phyloP scores from a whole-genome alignment of 2,797 vertebrate species.

The Smutsia temminckii region DNA sequence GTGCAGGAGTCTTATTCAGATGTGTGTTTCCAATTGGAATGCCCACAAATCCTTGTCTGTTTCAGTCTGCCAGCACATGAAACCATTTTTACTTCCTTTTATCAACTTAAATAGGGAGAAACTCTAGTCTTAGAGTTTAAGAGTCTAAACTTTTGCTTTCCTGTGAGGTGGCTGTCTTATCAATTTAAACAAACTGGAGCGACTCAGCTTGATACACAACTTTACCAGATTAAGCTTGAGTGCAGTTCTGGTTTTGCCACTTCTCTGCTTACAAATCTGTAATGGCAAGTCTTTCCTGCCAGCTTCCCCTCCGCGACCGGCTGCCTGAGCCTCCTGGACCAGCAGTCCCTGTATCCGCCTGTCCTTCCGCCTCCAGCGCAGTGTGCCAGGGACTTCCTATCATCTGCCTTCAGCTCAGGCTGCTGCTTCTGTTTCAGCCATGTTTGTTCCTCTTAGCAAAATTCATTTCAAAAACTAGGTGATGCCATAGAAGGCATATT shows the following conservation, averaged over 20 bases:
- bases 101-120: background rate
- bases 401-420: background rate
- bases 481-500: too few species aligned
- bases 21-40: background rate
- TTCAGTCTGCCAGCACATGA: background rate
- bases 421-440: background rate
- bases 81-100: background rate
- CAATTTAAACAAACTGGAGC: background rate
- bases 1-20: too few species aligned
- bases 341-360: background rate
- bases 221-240: background rate
- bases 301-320: fast-evolving
- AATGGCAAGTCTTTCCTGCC: background rate
- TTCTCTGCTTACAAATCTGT: background rate
- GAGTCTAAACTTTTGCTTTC: too few species aligned
- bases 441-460: background rate
- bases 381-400: background rate
- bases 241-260: background rate
- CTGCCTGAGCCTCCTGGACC: background rate
- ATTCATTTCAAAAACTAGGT: background rate
- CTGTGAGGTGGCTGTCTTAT: background rate
- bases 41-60: background rate
- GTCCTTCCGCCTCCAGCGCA: too few species aligned
- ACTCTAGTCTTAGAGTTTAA: background rate
- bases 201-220: background rate